Percentiles rank a stretch among this genome's conserved stretches.
Evolutionary conservation across 2,797 vertebrate species (phyloP).

Genomic region (Halcyon badia): DNA sequence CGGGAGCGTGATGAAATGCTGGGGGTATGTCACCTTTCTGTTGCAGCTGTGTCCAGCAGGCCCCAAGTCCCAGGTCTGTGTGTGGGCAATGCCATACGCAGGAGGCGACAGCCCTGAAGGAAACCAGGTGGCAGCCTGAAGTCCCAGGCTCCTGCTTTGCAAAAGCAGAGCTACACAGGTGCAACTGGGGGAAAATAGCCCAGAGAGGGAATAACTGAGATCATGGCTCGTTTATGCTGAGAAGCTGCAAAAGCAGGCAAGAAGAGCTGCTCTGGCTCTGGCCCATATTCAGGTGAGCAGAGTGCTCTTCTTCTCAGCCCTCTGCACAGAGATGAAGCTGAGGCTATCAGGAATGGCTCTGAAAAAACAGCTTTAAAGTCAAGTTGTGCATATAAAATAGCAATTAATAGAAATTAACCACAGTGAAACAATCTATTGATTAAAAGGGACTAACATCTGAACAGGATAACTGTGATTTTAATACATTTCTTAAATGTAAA

Average conservation of each 20-base stretch:
- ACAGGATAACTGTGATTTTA: slow-evolving; percentile 46
- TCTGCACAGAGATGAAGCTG: background rate
- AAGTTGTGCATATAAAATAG: background rate
- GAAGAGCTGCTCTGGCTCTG: background rate
- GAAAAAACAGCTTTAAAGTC: background rate
- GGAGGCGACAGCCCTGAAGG: background rate
- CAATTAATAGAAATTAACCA: slow-evolving; percentile 9
- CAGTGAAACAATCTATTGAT: background rate
- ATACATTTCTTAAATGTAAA: slow-evolving; percentile 54
- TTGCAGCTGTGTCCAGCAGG: background rate
- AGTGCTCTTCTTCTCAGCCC: background rate
- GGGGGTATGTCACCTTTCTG: background rate
- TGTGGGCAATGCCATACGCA: rapidly evolving
- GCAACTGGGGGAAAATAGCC: background rate
- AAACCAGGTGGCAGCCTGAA: background rate
- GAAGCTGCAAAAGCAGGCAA: background rate
- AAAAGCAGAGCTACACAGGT: background rate
- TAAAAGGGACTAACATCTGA: slow-evolving; percentile 31
- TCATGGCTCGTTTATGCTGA: background rate
- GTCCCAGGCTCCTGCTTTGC: background rate
- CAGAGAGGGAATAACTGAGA: background rate
- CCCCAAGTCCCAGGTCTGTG: rapidly evolving
- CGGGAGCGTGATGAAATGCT: background rate
- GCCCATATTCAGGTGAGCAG: background rate
- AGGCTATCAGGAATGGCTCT: background rate